phyloP scores from a whole-genome alignment of 1,140 invertebrate genomes.

The Latrodectus geometricus region DNA sequence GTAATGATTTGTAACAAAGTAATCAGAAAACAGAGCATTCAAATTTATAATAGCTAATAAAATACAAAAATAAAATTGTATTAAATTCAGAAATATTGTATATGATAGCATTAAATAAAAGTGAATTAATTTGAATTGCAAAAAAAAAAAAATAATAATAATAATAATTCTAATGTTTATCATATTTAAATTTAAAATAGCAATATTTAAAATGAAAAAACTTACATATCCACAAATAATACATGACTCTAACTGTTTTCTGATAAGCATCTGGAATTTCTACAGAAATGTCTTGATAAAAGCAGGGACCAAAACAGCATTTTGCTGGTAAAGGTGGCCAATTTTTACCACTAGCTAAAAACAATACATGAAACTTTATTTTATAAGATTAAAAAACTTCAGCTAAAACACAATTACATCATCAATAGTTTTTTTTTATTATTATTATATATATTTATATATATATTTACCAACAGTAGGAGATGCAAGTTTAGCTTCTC shows the following conservation, averaged over 20 bases:
- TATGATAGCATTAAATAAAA: not conserved
- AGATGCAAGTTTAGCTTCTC: constrained; percentile 88
- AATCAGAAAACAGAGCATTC: no score
- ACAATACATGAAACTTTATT: not conserved
- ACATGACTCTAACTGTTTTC: constrained; percentile 90
- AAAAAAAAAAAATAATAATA: not conserved
- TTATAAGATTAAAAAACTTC: not conserved
- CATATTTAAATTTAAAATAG: no score
- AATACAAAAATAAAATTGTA: not conserved
- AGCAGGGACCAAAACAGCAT: constrained; percentile 93
- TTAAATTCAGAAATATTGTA: not conserved
- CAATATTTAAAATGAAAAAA: no score
- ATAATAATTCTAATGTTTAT: not conserved
- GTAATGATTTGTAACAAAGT: no score
- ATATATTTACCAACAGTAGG: constrained; percentile 75
- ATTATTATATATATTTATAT: not conserved
- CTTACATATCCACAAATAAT: constrained; percentile 98
- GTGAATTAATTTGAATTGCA: not conserved
- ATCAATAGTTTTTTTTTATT: not conserved
- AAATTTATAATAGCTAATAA: not conserved
- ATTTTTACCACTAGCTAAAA: constrained; percentile 79
- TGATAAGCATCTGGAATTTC: constrained; percentile 99
- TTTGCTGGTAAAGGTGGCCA: constrained; percentile 97
- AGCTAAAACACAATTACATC: not conserved
- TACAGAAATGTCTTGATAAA: constrained; percentile 99